A percentile compares a stretch with the other conserved stretches of the same genome.
These are phyloP conservation scores for Australoheros facetus DNA, from an alignment of 2,797 vertebrate genomes.

Conservation along the genomic window DNA sequence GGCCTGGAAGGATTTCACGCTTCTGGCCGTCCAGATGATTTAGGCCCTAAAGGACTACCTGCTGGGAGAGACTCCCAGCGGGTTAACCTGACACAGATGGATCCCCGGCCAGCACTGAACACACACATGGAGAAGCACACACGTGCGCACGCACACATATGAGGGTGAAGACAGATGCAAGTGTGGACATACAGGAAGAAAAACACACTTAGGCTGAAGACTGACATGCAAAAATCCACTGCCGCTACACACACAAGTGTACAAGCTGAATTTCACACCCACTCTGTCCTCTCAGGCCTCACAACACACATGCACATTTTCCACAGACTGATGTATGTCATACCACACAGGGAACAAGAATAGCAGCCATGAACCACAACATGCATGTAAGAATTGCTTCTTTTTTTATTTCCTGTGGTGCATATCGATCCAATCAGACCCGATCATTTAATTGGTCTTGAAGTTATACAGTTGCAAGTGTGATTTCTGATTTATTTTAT, in stretches of 20 bases:
- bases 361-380: constrained; percentile 1
- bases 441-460: background rate
- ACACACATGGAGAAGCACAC: constrained; percentile 62
- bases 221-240: constrained; percentile 41
- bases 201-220: constrained; percentile 34
- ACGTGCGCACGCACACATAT: constrained; percentile 21
- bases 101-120: constrained; percentile 62
- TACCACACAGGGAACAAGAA: constrained; percentile 51
- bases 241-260: constrained; percentile 20
- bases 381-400: background rate
- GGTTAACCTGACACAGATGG: constrained; percentile 87
- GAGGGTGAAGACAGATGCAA: constrained; percentile 57
- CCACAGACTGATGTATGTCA: constrained; percentile 58
- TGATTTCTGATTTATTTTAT: background rate
- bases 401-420: background rate
- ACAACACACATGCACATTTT: constrained; percentile 49
- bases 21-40: constrained; percentile 92
- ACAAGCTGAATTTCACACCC: constrained; percentile 24
- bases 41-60: constrained; percentile 88
- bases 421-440: background rate
- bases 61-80: constrained; percentile 86
- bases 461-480: too few species aligned
- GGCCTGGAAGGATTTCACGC: constrained; percentile 94
- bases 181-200: constrained; percentile 44
- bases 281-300: background rate